Conservation (phyloP, 1,140 invertebrate genomes). For the Brachionus paranguensis region DNA sequence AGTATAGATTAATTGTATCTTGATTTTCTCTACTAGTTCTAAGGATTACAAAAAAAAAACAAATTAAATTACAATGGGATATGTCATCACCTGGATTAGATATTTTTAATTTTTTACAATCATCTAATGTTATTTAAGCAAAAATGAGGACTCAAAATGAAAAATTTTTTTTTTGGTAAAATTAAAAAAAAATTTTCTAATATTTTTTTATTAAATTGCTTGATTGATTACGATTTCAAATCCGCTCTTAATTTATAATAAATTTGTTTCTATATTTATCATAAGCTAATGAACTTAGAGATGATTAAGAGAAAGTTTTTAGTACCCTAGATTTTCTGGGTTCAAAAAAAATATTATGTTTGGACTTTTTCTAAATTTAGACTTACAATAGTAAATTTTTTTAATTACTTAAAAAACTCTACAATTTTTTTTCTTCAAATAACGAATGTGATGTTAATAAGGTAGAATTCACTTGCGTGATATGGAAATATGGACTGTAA, state of each 20-base stretch:
- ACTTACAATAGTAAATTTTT: neutral
- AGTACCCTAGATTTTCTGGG: neutral
- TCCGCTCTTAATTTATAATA: neutral
- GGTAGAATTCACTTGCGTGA: neutral
- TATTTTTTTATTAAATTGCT: neutral
- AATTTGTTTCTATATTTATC: neutral
- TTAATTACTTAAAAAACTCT: neutral
- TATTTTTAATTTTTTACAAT: neutral
- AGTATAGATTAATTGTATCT: neutral
- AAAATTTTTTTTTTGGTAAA: neutral
- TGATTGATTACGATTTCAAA: neutral
- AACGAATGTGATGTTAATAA: neutral
- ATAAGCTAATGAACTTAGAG: neutral
- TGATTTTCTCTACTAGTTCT: neutral
- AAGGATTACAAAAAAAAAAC: neutral
- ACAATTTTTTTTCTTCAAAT: neutral
- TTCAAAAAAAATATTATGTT: neutral
- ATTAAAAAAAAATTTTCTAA: neutral
- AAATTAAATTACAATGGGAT: neutral
- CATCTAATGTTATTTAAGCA: neutral
- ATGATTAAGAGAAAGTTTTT: neutral
- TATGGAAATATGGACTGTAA: neutral
- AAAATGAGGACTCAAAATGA: neutral
- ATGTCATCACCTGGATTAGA: neutral
- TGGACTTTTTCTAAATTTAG: neutral